Evolutionary conservation across 2,888 invertebrate genomes (phyloP).

Genomic region (Pristionchus arcanus): DNA sequence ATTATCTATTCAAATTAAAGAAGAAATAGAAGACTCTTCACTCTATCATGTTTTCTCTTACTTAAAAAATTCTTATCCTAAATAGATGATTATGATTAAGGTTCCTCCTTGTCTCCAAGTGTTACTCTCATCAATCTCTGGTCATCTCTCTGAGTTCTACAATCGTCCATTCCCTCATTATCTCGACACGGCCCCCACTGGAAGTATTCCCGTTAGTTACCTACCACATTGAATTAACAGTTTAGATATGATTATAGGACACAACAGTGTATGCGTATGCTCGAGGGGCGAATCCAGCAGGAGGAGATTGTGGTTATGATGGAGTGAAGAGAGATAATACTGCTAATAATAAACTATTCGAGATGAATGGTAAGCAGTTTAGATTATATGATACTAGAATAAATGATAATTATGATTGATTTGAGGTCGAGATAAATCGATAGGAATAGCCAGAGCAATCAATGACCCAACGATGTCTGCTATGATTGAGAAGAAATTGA

Average conservation of each 20-base stretch:
- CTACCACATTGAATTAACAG: background rate
- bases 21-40: no score
- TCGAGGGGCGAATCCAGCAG: background rate
- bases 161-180: background rate
- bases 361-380: background rate
- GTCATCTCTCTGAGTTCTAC: constrained; percentile 38
- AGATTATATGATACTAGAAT: background rate
- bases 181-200: constrained; percentile 29
- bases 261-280: constrained; percentile 50
- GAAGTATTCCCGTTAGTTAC: constrained; percentile 4
- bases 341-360: constrained; percentile 21
- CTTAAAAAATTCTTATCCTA: no score
- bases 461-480: background rate
- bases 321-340: background rate
- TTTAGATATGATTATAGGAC: background rate
- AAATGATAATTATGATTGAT: background rate
- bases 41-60: no score
- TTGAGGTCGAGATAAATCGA: constrained; percentile 11
- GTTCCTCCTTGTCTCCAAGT: constrained; percentile 38
- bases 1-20: background rate
- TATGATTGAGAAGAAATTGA: constrained; percentile 43
- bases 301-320: background rate
- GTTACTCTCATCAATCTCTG: constrained; percentile 32
- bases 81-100: background rate
- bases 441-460: constrained; percentile 26